Conservation (phyloP, 1,140 invertebrate genomes). For the Capitella teleta region DNA sequence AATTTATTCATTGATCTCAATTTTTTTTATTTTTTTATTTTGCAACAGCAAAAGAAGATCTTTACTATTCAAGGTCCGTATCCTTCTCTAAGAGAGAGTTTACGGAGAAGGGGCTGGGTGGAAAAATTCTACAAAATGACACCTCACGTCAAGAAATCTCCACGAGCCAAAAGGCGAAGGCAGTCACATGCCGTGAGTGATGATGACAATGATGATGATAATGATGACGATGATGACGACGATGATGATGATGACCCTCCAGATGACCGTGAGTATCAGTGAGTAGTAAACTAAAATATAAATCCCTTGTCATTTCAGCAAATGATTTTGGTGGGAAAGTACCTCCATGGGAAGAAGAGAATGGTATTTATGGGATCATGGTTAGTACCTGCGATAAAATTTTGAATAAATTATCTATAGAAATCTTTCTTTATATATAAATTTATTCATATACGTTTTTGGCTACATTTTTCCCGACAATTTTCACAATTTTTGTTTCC, state of each 20-base stretch:
- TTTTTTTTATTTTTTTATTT: too few relatives aligned
- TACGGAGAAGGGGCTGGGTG: slow-evolving; percentile 46
- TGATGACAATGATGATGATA: slow-evolving; percentile 25
- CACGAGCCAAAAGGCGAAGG: not conserved
- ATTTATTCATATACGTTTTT: too few relatives aligned
- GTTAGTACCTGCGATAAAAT: too few relatives aligned
- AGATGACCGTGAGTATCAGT: slow-evolving; percentile 14
- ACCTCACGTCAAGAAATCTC: slow-evolving; percentile 10
- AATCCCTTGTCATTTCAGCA: not conserved
- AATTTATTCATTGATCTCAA: not conserved
- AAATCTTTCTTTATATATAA: too few relatives aligned
- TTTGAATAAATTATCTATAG: too few relatives aligned
- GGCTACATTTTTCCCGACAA: too few relatives aligned
- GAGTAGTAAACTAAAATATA: slow-evolving; percentile 3
- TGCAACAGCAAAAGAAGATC: too few relatives aligned
- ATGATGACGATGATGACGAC: slow-evolving; percentile 35
- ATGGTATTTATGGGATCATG: slow-evolving; percentile 43
- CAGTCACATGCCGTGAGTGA: not conserved
- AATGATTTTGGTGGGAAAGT: slow-evolving; percentile 29
- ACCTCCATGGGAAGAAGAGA: slow-evolving; percentile 42
- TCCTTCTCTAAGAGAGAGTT: slow-evolving; percentile 41
- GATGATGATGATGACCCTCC: slow-evolving; percentile 18
- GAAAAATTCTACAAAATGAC: slow-evolving; percentile 23
- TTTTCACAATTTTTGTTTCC: too few relatives aligned
- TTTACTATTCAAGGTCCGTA: slow-evolving; percentile 47